phyloP scores from a whole-genome alignment of 1,140 invertebrate genomes.

The Drosophila leontia region DNA sequence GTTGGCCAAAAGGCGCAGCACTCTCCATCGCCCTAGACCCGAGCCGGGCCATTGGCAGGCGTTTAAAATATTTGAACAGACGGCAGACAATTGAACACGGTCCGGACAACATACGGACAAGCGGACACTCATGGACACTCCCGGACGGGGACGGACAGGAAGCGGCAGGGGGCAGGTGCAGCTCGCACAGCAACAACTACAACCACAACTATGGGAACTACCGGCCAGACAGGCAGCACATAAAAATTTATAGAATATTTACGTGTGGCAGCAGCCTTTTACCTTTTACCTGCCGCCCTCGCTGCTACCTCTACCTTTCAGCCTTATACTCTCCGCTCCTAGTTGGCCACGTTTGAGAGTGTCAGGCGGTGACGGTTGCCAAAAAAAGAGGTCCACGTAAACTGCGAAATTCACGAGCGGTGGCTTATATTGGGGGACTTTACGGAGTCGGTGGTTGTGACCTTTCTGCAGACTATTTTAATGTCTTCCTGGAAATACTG shows the following conservation, averaged over 20 bases:
- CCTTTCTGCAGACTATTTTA: conserved; percentile 3
- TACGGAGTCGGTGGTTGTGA: conserved; percentile 7
- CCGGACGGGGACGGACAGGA: conserved; percentile 12
- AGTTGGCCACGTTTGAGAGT: conserved; percentile 30
- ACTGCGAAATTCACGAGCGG: conserved; percentile 15
- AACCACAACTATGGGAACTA: conserved; percentile 21
- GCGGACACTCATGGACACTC: conserved; percentile 23
- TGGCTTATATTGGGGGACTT: conserved; percentile 15
- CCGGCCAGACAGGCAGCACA: conserved; percentile 33
- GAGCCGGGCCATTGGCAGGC: conserved; percentile 41
- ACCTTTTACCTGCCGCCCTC: conserved; percentile 15
- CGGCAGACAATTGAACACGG: conserved; percentile 52
- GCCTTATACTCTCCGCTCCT: conserved; percentile 13
- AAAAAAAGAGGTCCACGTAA: conserved; percentile 29
- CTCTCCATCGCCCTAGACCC: conserved; percentile 6
- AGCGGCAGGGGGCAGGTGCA: conserved; percentile 34
- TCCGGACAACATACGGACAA: conserved; percentile 33
- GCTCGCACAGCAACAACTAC: conserved; percentile 21
- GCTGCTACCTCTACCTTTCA: not conserved
- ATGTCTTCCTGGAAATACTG: not conserved
- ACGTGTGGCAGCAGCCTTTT: conserved; percentile 38
- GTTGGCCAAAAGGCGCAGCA: conserved; percentile 38
- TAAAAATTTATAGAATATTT: conserved; percentile 56
- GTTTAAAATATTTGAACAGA: conserved; percentile 58
- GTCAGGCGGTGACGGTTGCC: conserved; percentile 14